Evolutionary conservation across 2,888 invertebrate species (phyloP).

Genomic region (Trichacis sp.): DNA sequence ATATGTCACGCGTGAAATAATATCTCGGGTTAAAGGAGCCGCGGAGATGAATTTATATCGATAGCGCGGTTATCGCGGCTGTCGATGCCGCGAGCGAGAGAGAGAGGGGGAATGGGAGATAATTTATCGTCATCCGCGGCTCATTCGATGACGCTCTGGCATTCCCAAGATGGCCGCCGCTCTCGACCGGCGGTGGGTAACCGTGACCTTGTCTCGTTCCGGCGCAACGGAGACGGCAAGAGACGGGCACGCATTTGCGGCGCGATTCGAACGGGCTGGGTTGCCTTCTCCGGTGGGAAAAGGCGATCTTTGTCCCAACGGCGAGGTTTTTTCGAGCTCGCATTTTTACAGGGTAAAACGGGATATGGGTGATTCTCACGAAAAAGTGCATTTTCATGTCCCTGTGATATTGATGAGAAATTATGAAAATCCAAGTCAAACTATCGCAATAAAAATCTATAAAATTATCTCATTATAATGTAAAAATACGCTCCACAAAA

Average conservation of each 20-base stretch:
- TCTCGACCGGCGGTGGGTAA: slow-evolving; percentile 62
- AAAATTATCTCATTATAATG: too few species aligned
- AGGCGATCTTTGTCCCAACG: too few species aligned
- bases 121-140: slow-evolving; percentile 56
- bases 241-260: slow-evolving; percentile 22
- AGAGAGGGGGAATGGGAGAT: slow-evolving; percentile 24
- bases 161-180: slow-evolving; percentile 63
- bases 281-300: not conserved
- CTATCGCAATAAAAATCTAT: too few species aligned
- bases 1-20: slow-evolving; percentile 4
- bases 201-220: slow-evolving; percentile 68
- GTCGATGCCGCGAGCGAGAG: slow-evolving; percentile 14
- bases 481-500: too few species aligned
- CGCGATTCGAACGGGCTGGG: slow-evolving; percentile 23
- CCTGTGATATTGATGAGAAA: too few species aligned
- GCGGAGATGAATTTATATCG: slow-evolving; percentile 8
- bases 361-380: slow-evolving; percentile 4
- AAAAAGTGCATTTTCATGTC: not conserved
- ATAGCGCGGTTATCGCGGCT: slow-evolving; percentile 8
- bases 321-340: too few species aligned
- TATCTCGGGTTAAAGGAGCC: not conserved
- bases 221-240: slow-evolving; percentile 39
- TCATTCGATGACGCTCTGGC: slow-evolving; percentile 55
- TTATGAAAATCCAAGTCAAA: too few species aligned
- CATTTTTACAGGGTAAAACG: not conserved